These are phyloP conservation scores for Mobula birostris DNA, from an alignment of 2,113 vertebrate genomes.

Conservation along the genomic window DNA sequence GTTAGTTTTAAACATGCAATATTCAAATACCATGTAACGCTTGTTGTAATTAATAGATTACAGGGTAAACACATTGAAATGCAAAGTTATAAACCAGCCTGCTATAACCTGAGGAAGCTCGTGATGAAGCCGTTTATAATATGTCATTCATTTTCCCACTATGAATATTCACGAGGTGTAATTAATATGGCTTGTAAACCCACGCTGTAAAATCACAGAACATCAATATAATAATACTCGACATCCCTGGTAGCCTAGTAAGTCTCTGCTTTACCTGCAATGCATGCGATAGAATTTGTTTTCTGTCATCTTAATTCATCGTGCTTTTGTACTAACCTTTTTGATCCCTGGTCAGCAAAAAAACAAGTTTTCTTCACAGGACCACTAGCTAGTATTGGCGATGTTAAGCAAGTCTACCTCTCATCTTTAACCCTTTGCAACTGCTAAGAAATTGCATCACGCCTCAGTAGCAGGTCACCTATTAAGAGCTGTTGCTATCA, in stretches of 20 bases:
- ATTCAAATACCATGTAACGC: not conserved
- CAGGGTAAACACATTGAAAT: not conserved
- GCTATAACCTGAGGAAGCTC: not conserved
- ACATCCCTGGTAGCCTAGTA: not conserved
- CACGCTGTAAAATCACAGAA: not conserved
- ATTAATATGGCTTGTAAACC: not conserved
- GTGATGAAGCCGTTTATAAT: not conserved
- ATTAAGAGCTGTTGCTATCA: not conserved
- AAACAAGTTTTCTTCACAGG: not conserved
- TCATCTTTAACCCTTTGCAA: not conserved
- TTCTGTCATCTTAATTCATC: not conserved
- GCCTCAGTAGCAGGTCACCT: not conserved
- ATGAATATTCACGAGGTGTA: not conserved
- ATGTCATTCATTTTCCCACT: not conserved
- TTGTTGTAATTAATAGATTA: not conserved
- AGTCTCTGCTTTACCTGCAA: not conserved
- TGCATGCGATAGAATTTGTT: not conserved
- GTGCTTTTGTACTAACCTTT: not conserved
- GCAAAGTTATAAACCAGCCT: not conserved
- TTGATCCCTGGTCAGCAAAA: not conserved
- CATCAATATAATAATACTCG: not conserved
- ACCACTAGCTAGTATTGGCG: not conserved
- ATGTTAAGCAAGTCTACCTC: too few relatives aligned
- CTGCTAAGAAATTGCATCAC: not conserved
- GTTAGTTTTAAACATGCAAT: not conserved